Base-by-base conservation (phyloP, 2,797 vertebrate genomes). In the Sciurus vulgaris region DNA sequence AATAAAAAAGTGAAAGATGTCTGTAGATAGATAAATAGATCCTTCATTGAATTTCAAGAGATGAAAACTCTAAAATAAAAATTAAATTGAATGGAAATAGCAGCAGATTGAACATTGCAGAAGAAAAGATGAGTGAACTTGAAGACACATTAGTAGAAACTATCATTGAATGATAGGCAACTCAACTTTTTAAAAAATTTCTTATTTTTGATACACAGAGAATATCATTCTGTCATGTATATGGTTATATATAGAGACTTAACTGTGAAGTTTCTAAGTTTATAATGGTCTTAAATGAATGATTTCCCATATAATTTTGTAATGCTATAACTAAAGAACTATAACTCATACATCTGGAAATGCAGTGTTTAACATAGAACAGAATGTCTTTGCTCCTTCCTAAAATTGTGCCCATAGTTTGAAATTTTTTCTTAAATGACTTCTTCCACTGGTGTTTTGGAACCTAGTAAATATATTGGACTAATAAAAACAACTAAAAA, bases 361-460 rank as follows among this genome's bases (percentile, higher is more conserved):
- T 69, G 1, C 7, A 41, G 1, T 72, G 9, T 86, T 93, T 93
- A 96, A 85, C 70, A 24, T 2, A 18, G 0, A 78, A 5, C 0
- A 7, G 5, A 0, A 0, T 2, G 20, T 38, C 35, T 38, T 47
- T 86, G 56, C 59, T n/a, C 1, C 59, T 33, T 61, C 65, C 90
- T 69, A 82, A 93, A 94, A 24, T 67, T 47, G 18, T 96, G 77
- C 59, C 30, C 72, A 59, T 61, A 56, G 59, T 96, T 86, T 94
- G 70, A 97, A 89, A 90, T 84, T 65, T 78, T 63, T 86, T 85
- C 74, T 35, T 78, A 26, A 78, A 72, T 92, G 91, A 44, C 86
- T 49, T 90, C 65, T 93, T 81, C 49, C 93, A 47, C 72, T 89
- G 59, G 59, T 96, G 95, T 88, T 97, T 86, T 49, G 69, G 93